These are phyloP conservation scores for Bombus sylvicola DNA, from an alignment of 1,140 invertebrate species.

Conservation along the genomic window DNA sequence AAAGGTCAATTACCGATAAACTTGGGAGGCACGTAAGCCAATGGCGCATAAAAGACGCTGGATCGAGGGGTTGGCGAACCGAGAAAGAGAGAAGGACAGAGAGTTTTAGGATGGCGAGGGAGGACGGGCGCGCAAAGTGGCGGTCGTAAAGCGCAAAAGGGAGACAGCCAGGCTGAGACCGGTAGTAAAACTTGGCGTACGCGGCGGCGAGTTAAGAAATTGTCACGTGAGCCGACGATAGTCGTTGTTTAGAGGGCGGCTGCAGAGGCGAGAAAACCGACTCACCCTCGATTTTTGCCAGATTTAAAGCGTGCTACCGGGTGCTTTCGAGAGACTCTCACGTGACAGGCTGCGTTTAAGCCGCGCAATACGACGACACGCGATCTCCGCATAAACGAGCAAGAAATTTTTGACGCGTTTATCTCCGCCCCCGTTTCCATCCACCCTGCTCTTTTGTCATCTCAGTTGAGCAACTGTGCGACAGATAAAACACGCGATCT, in stretches of 20 bases:
- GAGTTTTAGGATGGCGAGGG: background rate
- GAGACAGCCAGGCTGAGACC: conserved; percentile 8
- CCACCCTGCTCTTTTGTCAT: conserved; percentile 8
- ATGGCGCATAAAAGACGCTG: conserved; percentile 48
- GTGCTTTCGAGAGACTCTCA: conserved; percentile 32
- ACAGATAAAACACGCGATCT: conserved; percentile 51
- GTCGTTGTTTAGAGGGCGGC: conserved; percentile 4
- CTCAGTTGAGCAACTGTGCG: conserved; percentile 2
- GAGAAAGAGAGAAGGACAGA: no score
- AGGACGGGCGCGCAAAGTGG: conserved; percentile 8
- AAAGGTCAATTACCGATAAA: conserved; percentile 68
- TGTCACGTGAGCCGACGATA: conserved; percentile 59
- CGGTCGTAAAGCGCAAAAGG: conserved; percentile 56
- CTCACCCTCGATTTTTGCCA: conserved; percentile 47
- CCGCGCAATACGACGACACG: conserved; percentile 43
- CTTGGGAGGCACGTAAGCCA: conserved; percentile 43
- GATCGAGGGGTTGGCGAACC: background rate
- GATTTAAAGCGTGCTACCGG: conserved; percentile 49
- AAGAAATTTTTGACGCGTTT: conserved; percentile 65
- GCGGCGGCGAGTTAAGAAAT: conserved; percentile 59
- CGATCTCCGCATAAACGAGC: conserved; percentile 58
- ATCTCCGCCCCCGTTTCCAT: background rate
- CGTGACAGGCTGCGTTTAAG: conserved; percentile 51
- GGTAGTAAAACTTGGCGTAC: conserved; percentile 51
- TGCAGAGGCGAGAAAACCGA: conserved; percentile 16